phyloP scores from a whole-genome alignment of 2,888 invertebrate species.

The Bellardia pandia region DNA sequence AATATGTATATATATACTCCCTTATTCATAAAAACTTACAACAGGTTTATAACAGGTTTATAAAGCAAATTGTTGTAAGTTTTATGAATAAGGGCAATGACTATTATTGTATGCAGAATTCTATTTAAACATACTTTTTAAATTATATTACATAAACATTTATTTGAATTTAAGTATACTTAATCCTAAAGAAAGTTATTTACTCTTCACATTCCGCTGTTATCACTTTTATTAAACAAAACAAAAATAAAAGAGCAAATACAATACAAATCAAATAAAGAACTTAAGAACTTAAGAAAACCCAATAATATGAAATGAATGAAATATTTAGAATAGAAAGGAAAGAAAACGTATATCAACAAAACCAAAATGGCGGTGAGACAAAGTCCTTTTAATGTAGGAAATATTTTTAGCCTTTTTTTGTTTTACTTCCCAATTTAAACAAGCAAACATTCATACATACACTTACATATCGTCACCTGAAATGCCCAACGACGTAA shows the following conservation, averaged over 20 bases:
- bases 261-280: conserved; percentile 15
- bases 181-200: conserved; percentile 61
- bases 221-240: conserved; percentile 31
- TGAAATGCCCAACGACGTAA: too few relatives aligned
- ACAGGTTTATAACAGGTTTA: too few relatives aligned
- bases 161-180: neutral
- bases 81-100: too few relatives aligned
- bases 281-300: neutral
- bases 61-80: too few relatives aligned
- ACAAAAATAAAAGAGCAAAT: conserved; percentile 4
- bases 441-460: conserved; percentile 7
- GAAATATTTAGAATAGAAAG: neutral
- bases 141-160: too few relatives aligned
- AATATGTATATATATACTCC: too few relatives aligned
- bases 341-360: conserved; percentile 52
- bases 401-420: conserved; percentile 36
- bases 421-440: conserved; percentile 14
- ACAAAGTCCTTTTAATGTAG: conserved; percentile 68
- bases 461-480: too few relatives aligned
- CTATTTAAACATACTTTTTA: too few relatives aligned
- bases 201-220: conserved; percentile 57
- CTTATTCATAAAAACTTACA: too few relatives aligned
- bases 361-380: conserved; percentile 69
- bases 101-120: too few relatives aligned
- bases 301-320: neutral